Percentiles rank a stretch among this genome's conserved stretches.
These are phyloP conservation scores for Tychaedon coryphoeus DNA, from an alignment of 2,113 vertebrate species.

Conservation along the genomic window DNA sequence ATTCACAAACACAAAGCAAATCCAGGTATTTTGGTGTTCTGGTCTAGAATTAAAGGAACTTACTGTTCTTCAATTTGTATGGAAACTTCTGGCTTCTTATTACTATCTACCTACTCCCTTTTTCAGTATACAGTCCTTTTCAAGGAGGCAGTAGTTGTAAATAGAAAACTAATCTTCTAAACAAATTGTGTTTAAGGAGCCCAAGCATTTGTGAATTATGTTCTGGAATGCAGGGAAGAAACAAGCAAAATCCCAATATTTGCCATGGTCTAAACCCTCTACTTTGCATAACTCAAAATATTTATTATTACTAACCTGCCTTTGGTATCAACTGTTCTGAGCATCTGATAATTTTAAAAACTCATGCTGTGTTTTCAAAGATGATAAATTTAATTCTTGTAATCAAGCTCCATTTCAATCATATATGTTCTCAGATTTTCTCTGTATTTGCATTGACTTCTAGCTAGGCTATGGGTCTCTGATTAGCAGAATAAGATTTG, in stretches of 20 bases:
- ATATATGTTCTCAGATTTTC: neutral
- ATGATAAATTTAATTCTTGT: neutral
- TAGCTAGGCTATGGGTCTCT: neutral
- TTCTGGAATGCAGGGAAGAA: neutral
- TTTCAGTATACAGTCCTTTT: neutral
- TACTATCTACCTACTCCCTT: neutral
- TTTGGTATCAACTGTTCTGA: neutral
- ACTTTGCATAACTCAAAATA: neutral
- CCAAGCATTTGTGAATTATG: neutral
- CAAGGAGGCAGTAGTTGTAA: neutral
- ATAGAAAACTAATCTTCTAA: neutral
- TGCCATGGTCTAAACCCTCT: accelerated
- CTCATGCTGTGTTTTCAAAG: neutral
- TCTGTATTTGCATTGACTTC: neutral
- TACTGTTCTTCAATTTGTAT: neutral
- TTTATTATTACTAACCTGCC: neutral
- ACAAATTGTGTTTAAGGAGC: neutral
- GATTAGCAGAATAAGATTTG: neutral
- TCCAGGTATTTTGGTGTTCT: neutral
- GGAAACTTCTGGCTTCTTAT: neutral
- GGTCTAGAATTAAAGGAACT: neutral
- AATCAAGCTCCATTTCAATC: neutral
- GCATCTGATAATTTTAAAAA: neutral
- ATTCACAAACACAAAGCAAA: neutral
- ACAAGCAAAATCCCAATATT: neutral